Percentiles rank a stretch among this genome's conserved stretches.
phyloP scores from a whole-genome alignment of 1,140 invertebrate species.

The Microplitis mediator region DNA sequence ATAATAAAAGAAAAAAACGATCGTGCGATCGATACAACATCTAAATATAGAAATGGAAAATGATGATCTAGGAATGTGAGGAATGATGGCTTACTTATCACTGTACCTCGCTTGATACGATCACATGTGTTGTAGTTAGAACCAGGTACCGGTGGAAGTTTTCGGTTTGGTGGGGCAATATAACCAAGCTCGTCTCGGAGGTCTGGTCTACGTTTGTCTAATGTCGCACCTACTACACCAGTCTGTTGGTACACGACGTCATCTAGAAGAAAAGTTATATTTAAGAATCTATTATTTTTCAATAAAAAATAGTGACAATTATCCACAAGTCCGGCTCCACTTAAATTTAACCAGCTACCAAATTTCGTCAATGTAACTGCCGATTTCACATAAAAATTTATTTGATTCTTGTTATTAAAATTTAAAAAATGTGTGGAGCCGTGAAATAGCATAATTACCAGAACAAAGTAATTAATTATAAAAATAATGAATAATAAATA shows the following conservation, averaged over 20 bases:
- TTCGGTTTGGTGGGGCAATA: constrained; percentile 89
- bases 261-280: constrained; percentile 65
- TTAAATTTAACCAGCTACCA: too few species aligned
- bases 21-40: constrained; percentile 37
- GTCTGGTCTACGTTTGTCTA: constrained; percentile 84
- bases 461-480: too few species aligned
- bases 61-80: constrained; percentile 45
- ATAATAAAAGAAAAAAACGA: constrained; percentile 27
- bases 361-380: too few species aligned
- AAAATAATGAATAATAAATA: constrained; percentile 4
- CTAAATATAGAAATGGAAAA: constrained; percentile 29
- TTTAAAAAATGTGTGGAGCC: too few species aligned
- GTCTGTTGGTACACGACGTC: constrained; percentile 88
- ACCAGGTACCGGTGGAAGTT: constrained; percentile 87
- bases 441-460: too few species aligned
- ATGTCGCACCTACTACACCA: constrained; percentile 74
- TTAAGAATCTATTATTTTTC: neutral
- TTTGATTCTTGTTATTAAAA: too few species aligned
- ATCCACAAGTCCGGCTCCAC: too few species aligned
- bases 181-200: constrained; percentile 88
- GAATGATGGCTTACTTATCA: constrained; percentile 77
- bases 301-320: too few species aligned
- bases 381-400: too few species aligned
- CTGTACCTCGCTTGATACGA: constrained; percentile 89
- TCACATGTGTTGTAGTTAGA: constrained; percentile 93